Base-by-base conservation (phyloP, 2,797 vertebrate species). In the Peromyscus nudipes region DNA sequence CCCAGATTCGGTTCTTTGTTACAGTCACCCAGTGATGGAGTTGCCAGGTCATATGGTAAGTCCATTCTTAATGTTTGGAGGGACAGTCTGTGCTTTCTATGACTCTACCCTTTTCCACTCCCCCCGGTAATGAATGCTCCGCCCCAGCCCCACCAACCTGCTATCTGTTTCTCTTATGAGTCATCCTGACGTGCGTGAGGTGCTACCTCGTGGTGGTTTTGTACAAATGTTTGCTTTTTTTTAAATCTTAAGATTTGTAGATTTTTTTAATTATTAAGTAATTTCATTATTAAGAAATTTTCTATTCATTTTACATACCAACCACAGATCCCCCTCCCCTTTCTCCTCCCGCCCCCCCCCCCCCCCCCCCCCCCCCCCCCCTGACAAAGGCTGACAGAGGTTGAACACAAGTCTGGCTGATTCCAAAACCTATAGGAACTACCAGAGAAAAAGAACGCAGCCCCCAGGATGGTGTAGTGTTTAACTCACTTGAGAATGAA, bases 371-470 rank as follows among this genome's bases (percentile, higher is more conserved):
- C 40, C 40, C 40, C 40, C 40, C 2, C 40, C 29, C 77, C 92
- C 37, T 73, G 81, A 79, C n/a, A 89, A 90, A 95, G 77, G 49
- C 60, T 95, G 86, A 84, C 12, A 46, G 34, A 25, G 9, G 92
- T 85, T 84, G 46, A 91, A 81, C 19, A 31, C 40, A 40, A 55
- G 13, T 89, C 21, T 62, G 57, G 5, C 21, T 21, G 19, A 81
- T 16, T 82, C 46, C 31, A 65, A 62, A 85, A 71, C 46, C 43
- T 81, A 43, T 43, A 11, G 14, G 69, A 91, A 69, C 13, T 43
- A 21, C 34, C 57, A 43, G 60, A 93, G 29, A 69, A 71, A 89
- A 84, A 46, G 69, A 37, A 16, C 8, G 0, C 23, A 16, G 25
- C 27, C 76, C 84, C 67, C 40, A 65, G 71, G 31, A n/a, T 81